Base-by-base conservation (phyloP, 2,113 vertebrate genomes). In the Chinchilla lanigera region DNA sequence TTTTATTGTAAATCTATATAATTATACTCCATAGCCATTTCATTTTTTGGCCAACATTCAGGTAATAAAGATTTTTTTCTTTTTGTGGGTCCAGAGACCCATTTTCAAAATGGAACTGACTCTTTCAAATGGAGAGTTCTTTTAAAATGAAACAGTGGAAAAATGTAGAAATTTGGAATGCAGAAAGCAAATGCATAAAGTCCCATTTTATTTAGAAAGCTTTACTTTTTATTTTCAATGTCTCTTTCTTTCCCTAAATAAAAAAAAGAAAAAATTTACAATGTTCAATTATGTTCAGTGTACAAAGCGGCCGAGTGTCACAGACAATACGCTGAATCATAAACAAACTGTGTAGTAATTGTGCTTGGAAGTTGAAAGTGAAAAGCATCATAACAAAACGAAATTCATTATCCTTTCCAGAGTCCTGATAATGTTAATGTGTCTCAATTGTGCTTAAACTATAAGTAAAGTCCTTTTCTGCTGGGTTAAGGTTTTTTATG, bases 361-460 rank as follows among this genome's bases (percentile, higher is more conserved):
- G 94, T 98, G 96, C 78, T 97, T 98, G 93, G 82, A 98, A 98
- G 82, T 65, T 19, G 65, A 30, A 88, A 98, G 89, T 67, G 41
- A 95, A 95, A 92, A 16, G 8, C 58, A 94, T 97, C 92, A 81
- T 85, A 94, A 96, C 54, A 98, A 89, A 82, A 78, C 41, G n/a
- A 93, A 98, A 96, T 96, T 97, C 38, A 96, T 98, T 98, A 94
- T 93, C 87, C 88, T 97, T 97, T 93, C 95, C 38, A 71, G 44
- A 75, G 71, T 69, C 38, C 58, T 92, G 88, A 78, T 50, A 81
- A 38, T 91, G 83, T 94, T 97, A 95, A 96, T 85, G n/a, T 90
- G 78, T 93, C 96, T 97, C 97, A 97, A 87, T 97, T 97, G 96
- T 93, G 94, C 93, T 86, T 83, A 95, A 98, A 69, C 63, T 85